Percentiles rank a stretch among this genome's conserved stretches.
Evolutionary conservation across 2,888 invertebrate species (phyloP).

Genomic region (Acholoe squamosa): DNA sequence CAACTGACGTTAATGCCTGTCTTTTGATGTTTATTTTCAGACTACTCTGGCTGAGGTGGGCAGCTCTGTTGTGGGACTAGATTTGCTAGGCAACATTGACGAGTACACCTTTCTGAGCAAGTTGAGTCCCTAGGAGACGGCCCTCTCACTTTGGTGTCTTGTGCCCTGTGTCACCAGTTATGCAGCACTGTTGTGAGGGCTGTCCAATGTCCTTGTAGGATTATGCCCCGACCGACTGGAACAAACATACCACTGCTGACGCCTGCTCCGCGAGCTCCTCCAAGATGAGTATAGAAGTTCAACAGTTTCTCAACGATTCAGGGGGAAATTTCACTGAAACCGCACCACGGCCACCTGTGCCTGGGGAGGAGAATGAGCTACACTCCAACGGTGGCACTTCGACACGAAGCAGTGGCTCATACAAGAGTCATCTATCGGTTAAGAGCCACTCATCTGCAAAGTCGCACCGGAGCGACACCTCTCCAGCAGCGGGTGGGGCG

Average conservation of each 20-base stretch:
- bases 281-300: conserved; percentile 67
- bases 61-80: neutral
- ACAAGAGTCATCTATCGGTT: conserved; percentile 75
- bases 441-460: conserved; percentile 67
- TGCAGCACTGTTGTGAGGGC: neutral
- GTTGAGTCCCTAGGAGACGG: neutral
- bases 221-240: neutral
- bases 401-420: conserved; percentile 79
- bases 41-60: neutral
- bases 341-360: conserved; percentile 81
- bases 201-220: neutral
- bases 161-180: neutral
- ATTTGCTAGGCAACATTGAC: neutral
- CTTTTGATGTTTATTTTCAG: conserved; percentile 35
- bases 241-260: neutral
- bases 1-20: neutral
- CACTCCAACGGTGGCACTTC: conserved; percentile 81
- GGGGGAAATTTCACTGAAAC: conserved; percentile 81
- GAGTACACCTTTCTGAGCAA: neutral
- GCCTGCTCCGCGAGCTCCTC: neutral
- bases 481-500: conserved; percentile 71
- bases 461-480: conserved; percentile 77
- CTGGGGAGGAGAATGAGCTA: conserved; percentile 82
- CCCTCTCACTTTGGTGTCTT: neutral
- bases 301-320: conserved; percentile 75